Percentiles rank a stretch among this genome's conserved stretches.
These are phyloP conservation scores for Sebastes miniatus DNA, from an alignment of 2,797 vertebrate genomes.

Conservation along the genomic window DNA sequence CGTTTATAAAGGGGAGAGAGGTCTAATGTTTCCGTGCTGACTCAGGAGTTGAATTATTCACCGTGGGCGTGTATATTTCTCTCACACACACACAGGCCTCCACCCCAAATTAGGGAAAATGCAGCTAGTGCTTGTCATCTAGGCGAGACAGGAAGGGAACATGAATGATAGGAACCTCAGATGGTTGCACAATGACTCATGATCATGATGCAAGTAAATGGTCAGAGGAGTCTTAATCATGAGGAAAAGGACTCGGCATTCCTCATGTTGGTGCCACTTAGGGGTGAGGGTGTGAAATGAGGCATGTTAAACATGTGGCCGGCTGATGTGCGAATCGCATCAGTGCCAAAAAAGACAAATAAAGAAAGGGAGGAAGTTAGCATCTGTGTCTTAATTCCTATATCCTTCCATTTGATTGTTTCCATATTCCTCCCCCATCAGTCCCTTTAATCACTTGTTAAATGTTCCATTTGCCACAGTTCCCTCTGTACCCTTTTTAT, in stretches of 20 bases:
- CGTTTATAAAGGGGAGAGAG: slow-evolving; percentile 52
- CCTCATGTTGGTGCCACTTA: slow-evolving; percentile 29
- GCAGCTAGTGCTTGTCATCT: slow-evolving; percentile 42
- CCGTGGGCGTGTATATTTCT: slow-evolving; percentile 39
- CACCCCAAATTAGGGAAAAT: slow-evolving; percentile 74
- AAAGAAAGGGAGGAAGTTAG: slow-evolving; percentile 7
- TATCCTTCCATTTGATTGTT: not conserved
- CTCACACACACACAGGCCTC: slow-evolving; percentile 48
- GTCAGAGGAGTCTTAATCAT: slow-evolving; percentile 46
- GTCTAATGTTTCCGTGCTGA: slow-evolving; percentile 69
- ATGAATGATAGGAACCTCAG: slow-evolving; percentile 49
- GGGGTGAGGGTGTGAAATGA: slow-evolving; percentile 32
- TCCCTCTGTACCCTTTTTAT: slow-evolving; percentile 38
- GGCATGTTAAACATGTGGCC: slow-evolving; percentile 43
- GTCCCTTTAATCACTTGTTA: slow-evolving; percentile 37
- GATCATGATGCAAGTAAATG: not conserved
- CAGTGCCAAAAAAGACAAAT: slow-evolving; percentile 1
- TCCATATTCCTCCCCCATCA: not conserved
- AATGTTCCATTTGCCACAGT: slow-evolving; percentile 48
- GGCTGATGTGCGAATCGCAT: slow-evolving; percentile 35
- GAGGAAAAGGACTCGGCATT: slow-evolving; percentile 38
- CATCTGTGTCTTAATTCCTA: not conserved
- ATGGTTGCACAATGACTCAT: slow-evolving; percentile 67
- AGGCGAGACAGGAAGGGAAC: slow-evolving; percentile 45
- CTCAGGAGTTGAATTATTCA: slow-evolving; percentile 72